Percentiles rank a stretch among this genome's conserved stretches.
phyloP scores from a whole-genome alignment of 30 jellyfish, hydroid and myxozoan species.

The Rhopilema esculentum region DNA sequence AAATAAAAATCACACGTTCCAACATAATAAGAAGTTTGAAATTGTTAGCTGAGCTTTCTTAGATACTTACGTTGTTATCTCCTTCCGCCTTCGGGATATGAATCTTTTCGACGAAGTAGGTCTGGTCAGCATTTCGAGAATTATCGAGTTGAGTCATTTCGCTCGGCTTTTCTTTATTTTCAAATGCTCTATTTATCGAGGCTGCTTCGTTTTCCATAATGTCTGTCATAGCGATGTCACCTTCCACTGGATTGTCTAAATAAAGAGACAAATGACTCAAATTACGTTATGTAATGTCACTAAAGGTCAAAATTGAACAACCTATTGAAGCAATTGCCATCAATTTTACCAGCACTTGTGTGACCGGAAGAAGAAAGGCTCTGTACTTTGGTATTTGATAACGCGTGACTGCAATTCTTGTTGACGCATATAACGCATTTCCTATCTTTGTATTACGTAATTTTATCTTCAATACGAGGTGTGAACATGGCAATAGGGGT shows the following conservation, averaged over 20 bases:
- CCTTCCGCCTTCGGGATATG: constrained; percentile 69
- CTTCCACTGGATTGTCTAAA: background rate
- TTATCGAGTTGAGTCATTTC: constrained; percentile 29
- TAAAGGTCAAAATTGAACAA: no score
- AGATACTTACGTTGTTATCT: background rate
- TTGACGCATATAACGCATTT: no score
- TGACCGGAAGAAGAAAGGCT: no score
- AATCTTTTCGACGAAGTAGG: constrained; percentile 68
- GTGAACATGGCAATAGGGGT: no score
- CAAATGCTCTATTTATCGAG: background rate
- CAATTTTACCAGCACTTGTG: no score
- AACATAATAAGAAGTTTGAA: no score
- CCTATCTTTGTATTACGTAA: no score
- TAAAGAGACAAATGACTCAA: background rate
- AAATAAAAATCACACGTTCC: no score
- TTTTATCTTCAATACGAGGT: no score
- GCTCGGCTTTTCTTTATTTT: background rate
- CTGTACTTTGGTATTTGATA: no score
- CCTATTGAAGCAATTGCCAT: no score
- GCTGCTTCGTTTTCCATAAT: background rate
- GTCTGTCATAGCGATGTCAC: background rate
- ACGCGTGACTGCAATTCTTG: no score
- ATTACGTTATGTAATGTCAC: background rate
- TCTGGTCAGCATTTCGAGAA: constrained; percentile 38
- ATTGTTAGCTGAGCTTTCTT: background rate